phyloP scores from a whole-genome alignment of 2,888 invertebrate genomes.

The Thumatha senex region DNA sequence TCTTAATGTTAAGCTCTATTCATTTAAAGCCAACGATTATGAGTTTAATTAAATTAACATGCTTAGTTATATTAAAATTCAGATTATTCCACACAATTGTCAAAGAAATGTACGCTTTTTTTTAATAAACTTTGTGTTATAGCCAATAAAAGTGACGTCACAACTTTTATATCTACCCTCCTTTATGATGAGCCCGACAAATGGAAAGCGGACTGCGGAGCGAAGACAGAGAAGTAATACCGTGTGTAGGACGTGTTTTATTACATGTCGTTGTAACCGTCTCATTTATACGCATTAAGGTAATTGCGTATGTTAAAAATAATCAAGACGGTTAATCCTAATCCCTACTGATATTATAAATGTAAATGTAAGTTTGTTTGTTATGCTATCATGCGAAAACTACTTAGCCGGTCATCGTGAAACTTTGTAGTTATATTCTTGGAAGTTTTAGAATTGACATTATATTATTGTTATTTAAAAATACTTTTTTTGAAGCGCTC shows the following conservation, averaged over 20 bases:
- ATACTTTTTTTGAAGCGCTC: no score
- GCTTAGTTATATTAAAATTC: no score
- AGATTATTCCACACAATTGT: no score
- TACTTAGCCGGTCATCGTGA: no score
- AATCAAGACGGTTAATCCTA: not conserved
- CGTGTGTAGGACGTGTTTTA: constrained; percentile 41
- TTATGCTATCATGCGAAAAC: no score
- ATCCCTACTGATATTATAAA: no score
- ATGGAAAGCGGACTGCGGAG: constrained; percentile 64
- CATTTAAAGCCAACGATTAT: not conserved
- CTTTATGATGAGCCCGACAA: constrained; percentile 68
- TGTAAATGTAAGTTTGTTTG: no score
- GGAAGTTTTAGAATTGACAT: no score
- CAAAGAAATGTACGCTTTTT: not conserved
- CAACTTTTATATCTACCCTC: constrained; percentile 34
- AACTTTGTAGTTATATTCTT: no score
- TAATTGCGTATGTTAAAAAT: constrained; percentile 3
- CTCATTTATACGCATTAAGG: constrained; percentile 17
- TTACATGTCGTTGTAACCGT: constrained; percentile 23
- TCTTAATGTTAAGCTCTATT: not conserved
- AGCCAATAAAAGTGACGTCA: constrained; percentile 23
- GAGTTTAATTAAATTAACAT: no score
- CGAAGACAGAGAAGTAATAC: constrained; percentile 76
- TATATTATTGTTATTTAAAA: no score
- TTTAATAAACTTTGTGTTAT: not conserved